Conservation (phyloP, 1,140 invertebrate genomes). For the Procambarus virginalis region DNA sequence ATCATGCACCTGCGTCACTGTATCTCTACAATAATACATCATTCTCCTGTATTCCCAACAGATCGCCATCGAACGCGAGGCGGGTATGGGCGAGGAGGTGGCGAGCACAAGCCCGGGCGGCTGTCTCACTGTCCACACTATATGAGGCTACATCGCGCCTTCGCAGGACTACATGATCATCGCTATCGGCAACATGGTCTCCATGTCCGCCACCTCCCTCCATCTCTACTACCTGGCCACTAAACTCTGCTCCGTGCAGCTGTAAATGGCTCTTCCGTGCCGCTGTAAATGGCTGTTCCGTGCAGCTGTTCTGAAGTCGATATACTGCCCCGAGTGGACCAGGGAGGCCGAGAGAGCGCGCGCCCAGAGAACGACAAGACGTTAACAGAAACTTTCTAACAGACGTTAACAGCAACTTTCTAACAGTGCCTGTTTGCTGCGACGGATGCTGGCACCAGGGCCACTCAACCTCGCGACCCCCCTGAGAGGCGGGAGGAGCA, state of each 20-base stretch:
- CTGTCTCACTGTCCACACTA: slow-evolving; percentile 83
- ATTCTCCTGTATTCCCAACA: not conserved
- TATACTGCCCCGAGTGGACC: too few species aligned
- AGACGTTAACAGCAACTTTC: too few species aligned
- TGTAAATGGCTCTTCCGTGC: not conserved
- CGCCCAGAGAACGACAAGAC: too few species aligned
- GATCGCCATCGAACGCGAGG: slow-evolving; percentile 80
- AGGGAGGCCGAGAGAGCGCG: too few species aligned
- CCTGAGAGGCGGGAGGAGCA: too few species aligned
- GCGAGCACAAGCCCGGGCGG: slow-evolving; percentile 79
- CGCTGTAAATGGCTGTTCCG: slow-evolving; percentile 14
- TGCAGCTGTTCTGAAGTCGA: too few species aligned
- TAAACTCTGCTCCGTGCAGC: slow-evolving; percentile 74
- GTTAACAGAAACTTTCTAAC: too few species aligned
- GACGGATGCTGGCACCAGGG: too few species aligned
- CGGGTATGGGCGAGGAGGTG: slow-evolving; percentile 83
- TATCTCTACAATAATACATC: not conserved
- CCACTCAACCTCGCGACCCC: too few species aligned
- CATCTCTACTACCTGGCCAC: slow-evolving; percentile 82
- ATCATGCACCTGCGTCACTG: not conserved
- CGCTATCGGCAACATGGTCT: slow-evolving; percentile 83
- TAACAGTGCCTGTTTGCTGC: too few species aligned
- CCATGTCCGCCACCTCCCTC: slow-evolving; percentile 82
- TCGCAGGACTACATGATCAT: slow-evolving; percentile 81
- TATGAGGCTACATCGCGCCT: slow-evolving; percentile 80